phyloP scores from a whole-genome alignment of 1,140 invertebrate genomes.

The Heliothis virescens region DNA sequence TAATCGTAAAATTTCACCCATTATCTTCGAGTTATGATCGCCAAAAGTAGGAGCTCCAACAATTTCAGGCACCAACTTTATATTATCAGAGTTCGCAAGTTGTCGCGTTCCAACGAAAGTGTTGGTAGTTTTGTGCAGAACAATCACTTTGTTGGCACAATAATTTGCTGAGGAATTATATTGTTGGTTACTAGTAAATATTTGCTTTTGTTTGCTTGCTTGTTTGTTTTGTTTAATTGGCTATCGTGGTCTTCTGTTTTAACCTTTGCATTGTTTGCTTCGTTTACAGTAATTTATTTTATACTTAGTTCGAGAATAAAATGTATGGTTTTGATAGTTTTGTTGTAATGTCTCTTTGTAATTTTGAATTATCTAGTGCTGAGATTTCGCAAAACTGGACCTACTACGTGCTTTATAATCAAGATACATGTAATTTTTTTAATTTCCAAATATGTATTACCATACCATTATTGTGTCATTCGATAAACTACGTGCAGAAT shows the following conservation, averaged over 20 bases:
- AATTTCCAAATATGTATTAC: too few species aligned
- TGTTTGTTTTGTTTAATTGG: neutral
- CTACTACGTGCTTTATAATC: too few species aligned
- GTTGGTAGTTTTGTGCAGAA: constrained; percentile 45
- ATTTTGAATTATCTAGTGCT: too few species aligned
- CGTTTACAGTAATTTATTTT: too few species aligned
- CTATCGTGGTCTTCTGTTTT: neutral
- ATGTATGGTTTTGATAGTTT: too few species aligned
- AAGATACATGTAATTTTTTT: too few species aligned
- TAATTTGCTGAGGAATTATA: constrained; percentile 36
- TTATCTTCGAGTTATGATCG: constrained; percentile 20
- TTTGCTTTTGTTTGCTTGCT: neutral
- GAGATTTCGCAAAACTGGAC: too few species aligned
- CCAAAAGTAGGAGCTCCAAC: constrained; percentile 21
- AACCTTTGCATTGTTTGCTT: too few species aligned
- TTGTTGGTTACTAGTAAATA: constrained; percentile 26
- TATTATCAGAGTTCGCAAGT: constrained; percentile 65
- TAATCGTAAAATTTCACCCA: constrained; percentile 5
- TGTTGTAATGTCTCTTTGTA: too few species aligned
- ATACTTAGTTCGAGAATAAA: too few species aligned
- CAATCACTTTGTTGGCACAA: constrained; percentile 47
- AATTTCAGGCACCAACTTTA: constrained; percentile 58
- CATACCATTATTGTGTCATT: too few species aligned
- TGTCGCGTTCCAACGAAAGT: constrained; percentile 53
- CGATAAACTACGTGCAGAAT: too few species aligned